Evolutionary conservation across 2,888 invertebrate genomes (phyloP), one percentile per base, ranked within the genome.

Genomic region (Gibbula magus): DNA sequence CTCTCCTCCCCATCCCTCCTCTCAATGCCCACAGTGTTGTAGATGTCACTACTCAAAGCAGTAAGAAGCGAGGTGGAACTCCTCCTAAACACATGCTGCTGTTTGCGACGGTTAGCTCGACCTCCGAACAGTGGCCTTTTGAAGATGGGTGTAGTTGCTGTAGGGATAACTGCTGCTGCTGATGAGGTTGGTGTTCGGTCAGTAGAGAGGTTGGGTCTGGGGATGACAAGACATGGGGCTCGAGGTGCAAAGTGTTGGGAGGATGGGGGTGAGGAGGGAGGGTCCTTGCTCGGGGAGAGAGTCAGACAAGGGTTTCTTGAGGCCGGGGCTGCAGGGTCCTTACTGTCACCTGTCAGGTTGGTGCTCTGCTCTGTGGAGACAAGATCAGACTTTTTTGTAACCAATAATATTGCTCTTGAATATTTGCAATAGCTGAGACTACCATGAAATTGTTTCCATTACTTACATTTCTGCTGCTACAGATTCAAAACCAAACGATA

Each of bases 41-140:
- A 39, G 39, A 70, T 70, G n/a, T 35, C 70, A 18, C 70, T 39
- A 39, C 70, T 70, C n/a, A 70, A 39, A 35, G 70, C 70, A 20
- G 70, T 35, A 3, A 70, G 35, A 2, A 70, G 20, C 1, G 70
- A 70, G n/a, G 70, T 35, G 0, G 70, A 39, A 35, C 70, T 70
- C 35, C 70, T 70, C 0, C 70, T 16, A 20, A 35, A 70, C 16
- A 70, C 70, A 29, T 70, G 70, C 35, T 70, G 70, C 39, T 70
- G 70, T 70, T 70, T 70, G 70, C 70, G 70, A 10, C 70, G 13
- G 20, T 70, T 70, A 10, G 70, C 35, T 35, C 70, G 29, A 13
- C 70, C 70, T 70, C 70, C 70, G 10, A 70, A 32, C 70, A 70
- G 70, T 4, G 35, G 70, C 32, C 39, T 32, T 20, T 70, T 70